Evolutionary conservation across 1,140 invertebrate species (phyloP).

Genomic region (Steinernema khuongi): DNA sequence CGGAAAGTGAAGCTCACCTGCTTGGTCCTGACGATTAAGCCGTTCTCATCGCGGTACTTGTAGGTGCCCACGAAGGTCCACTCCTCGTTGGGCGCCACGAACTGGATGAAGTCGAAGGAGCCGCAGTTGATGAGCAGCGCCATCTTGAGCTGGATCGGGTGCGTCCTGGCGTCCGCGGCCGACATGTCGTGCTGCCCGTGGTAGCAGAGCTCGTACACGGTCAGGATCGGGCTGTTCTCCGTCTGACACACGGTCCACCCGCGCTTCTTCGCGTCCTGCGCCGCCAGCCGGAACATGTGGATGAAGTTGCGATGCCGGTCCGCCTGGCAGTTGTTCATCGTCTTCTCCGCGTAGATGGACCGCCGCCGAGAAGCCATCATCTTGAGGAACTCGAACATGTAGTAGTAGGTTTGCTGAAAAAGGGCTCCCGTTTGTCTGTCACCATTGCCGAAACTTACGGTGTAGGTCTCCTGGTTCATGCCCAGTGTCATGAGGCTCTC

Average conservation of each 20-base stretch:
- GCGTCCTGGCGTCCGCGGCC: background rate
- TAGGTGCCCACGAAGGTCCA: background rate
- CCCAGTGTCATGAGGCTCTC: background rate
- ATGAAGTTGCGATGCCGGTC: background rate
- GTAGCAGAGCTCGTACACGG: background rate
- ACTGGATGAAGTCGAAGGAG: background rate
- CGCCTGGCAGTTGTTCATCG: background rate
- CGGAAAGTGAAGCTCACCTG: background rate
- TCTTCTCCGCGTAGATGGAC: background rate
- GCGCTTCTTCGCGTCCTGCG: background rate
- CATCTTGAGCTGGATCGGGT: background rate
- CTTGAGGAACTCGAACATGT: background rate
- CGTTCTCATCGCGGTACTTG: background rate
- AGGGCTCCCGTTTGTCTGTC: background rate
- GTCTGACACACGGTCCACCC: background rate
- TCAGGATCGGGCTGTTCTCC: background rate
- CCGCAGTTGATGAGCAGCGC: background rate
- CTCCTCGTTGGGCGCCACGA: background rate
- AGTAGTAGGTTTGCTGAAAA: conserved; percentile 10
- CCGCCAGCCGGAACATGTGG: background rate
- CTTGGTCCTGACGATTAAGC: background rate
- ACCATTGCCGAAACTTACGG: background rate
- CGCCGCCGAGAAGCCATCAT: background rate
- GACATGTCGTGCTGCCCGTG: background rate
- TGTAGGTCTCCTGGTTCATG: background rate